Base-by-base conservation (phyloP, 2,797 vertebrate genomes). In the Jordanella pulchra region DNA sequence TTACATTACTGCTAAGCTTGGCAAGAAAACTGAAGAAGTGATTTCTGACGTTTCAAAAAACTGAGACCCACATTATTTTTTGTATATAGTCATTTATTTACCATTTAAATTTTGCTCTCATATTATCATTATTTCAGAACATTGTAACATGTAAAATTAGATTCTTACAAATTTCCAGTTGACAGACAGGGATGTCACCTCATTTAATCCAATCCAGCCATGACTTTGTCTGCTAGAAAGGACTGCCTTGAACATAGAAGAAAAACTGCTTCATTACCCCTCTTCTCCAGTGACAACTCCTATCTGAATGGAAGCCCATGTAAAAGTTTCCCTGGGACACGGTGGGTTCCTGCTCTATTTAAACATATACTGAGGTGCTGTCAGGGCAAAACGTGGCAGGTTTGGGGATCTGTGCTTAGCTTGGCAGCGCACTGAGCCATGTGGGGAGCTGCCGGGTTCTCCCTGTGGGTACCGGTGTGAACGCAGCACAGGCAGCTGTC, bases 401-500 rank as follows among this genome's bases (percentile, higher is more conserved):
- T 87, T 91, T 82, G 81, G 86, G 84, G 83, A 87, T 87, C 73
- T 80, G 83, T 84, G 84, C 86, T 89, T 81, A 86, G 86, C 67
- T 75, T 81, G 81, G 86, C 21, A 78, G 80, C 60, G 73, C 77
- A 93, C 3, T 3, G 95, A 94, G 95, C 95, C 89, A 93, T 94
- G 93, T 89, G 93, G 94, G 94, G 94, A 93, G 93, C 93, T 94
- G 95, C 92, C 86, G 93, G 94, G 93, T 76, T 90, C 89, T 76
- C 66, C 93, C 91, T 83, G 32, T 53, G 73, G 80, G 82, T 87
- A 83, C 77, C 89, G 86, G 93, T 94, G 90, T 93, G 93, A 95
- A 95, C 87, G 84, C 94, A 85, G 93, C 95, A 95, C 93, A 96
- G 94, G 95, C 95, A 96, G 96, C 97, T 98, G 97, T 98, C 97